Evolutionary conservation across 2,888 invertebrate species (phyloP).

Genomic region (Microctonus brassicae): DNA sequence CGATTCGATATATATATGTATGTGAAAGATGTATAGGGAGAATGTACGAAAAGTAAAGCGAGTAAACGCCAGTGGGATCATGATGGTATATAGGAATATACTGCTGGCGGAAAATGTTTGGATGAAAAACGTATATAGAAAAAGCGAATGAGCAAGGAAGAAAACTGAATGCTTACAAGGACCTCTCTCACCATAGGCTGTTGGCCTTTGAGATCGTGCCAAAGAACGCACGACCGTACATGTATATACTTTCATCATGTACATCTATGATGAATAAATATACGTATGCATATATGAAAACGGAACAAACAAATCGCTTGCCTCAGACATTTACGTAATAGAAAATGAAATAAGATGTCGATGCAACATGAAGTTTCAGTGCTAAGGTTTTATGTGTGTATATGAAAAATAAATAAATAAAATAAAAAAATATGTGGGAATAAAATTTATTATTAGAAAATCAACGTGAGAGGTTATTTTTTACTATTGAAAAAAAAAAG

Average conservation of each 20-base stretch:
- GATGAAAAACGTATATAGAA: constrained; percentile 22
- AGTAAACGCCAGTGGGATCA: not conserved
- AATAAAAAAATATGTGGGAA: not conserved
- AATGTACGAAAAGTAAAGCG: not conserved
- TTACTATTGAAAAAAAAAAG: not conserved
- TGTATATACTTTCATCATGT: too few relatives aligned
- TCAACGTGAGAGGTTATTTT: not conserved
- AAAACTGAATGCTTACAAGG: constrained; percentile 30
- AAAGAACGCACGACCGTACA: constrained; percentile 44
- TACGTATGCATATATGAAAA: constrained; percentile 45
- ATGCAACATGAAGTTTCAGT: constrained; percentile 46
- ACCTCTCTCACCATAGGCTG: constrained; percentile 24
- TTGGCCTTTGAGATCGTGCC: constrained; percentile 52
- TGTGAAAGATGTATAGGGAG: not conserved
- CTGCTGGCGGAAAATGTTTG: constrained; percentile 24
- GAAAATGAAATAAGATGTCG: constrained; percentile 64
- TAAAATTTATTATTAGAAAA: not conserved
- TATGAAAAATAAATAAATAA: not conserved
- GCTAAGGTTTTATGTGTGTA: constrained; percentile 14
- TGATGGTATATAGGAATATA: constrained; percentile 8
- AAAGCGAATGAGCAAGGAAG: not conserved
- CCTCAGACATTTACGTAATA: constrained; percentile 64
- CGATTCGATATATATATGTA: not conserved
- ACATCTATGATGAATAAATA: too few relatives aligned
- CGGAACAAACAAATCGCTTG: constrained; percentile 51